A percentile compares a stretch with the other conserved stretches of the same genome.
Evolutionary conservation across 2,888 invertebrate species (phyloP).

Genomic region (Scaptodrosophila latifasciaeformis): DNA sequence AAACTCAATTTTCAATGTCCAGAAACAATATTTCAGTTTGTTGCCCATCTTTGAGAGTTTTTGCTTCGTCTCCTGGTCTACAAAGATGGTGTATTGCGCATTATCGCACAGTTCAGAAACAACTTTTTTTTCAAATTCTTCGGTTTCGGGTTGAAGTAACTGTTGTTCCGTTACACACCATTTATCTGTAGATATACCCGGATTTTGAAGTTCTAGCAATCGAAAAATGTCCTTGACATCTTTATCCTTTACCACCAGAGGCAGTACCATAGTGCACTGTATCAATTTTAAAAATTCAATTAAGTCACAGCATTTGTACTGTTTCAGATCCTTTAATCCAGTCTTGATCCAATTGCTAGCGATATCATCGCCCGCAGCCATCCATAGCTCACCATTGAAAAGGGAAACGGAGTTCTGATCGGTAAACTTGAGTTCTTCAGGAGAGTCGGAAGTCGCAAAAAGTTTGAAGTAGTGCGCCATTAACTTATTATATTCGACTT

Average conservation of each 20-base stretch:
- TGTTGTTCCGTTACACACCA: constrained; percentile 27
- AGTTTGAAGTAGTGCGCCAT: neutral
- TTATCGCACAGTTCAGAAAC: constrained; percentile 25
- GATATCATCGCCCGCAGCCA: constrained; percentile 1
- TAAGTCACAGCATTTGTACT: constrained; percentile 17
- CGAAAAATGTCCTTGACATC: constrained; percentile 17
- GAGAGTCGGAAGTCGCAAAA: neutral
- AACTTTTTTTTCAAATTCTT: neutral
- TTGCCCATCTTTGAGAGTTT: constrained; percentile 13
- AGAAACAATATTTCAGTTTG: constrained; percentile 39
- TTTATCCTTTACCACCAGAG: constrained; percentile 24
- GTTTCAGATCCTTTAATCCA: neutral
- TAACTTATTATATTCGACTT: neutral
- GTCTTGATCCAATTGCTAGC: constrained; percentile 5
- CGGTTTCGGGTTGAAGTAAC: constrained; percentile 1
- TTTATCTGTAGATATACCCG: constrained; percentile 21
- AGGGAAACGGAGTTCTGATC: neutral
- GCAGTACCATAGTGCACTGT: constrained; percentile 24
- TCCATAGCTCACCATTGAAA: neutral
- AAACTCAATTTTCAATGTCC: constrained; percentile 28
- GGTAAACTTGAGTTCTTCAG: neutral
- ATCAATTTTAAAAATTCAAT: constrained; percentile 18
- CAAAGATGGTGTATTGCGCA: constrained; percentile 21
- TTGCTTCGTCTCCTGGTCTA: constrained; percentile 26
- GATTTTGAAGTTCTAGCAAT: constrained; percentile 34